Evolutionary conservation across 1,140 invertebrate species (phyloP), one percentile per base, ranked within the genome.

Genomic region (Nephila pilipes): DNA sequence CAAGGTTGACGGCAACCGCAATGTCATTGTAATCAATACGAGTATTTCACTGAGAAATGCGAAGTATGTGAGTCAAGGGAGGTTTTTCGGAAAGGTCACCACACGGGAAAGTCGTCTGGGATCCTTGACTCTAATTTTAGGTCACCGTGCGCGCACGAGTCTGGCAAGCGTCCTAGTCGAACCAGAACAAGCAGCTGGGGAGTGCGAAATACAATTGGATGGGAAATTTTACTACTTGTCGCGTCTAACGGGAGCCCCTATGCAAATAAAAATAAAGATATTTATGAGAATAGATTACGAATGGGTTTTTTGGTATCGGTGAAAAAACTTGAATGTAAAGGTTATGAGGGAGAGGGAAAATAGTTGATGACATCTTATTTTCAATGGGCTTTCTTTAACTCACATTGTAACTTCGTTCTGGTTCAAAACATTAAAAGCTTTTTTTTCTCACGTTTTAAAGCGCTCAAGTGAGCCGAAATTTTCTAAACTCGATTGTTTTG

Each of bases 111-210:
- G 69, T 75, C 69, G 69, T 20, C 29, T 36, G 69, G 25, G 29
- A 75, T 75, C 69, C 69, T 75, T 75, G 69, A 36, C 69, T 75
- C 69, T 75, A 75, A 75, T 75, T 75, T 75, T 75, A 75, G 69
- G 69, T 75, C 69, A 75, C 25, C 32, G 16, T 16, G 69, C 25
- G 16, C 29, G 46, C 57, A 22, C 22, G 18, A 2, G 58, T 22
- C 20, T 75, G 69, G 69, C 69, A 75, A 32, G 29, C 69, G 25
- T 75, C 69, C 69, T 75, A 75, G 3, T 32, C 32, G 69, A 75
- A 75, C 69, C 25, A 75, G 29, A 75, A 32, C 69, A 18, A 18
- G 29, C 10, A 32, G 29, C 32, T 75, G 69, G 25, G 29, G 29
- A 36, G 69, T 16, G 69, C 18, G 29, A 75, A 75, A 75, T 32